Percentiles rank a stretch among this genome's conserved stretches.
These are phyloP conservation scores for Leptothorax acervorum DNA, from an alignment of 2,888 invertebrate species.

Conservation along the genomic window DNA sequence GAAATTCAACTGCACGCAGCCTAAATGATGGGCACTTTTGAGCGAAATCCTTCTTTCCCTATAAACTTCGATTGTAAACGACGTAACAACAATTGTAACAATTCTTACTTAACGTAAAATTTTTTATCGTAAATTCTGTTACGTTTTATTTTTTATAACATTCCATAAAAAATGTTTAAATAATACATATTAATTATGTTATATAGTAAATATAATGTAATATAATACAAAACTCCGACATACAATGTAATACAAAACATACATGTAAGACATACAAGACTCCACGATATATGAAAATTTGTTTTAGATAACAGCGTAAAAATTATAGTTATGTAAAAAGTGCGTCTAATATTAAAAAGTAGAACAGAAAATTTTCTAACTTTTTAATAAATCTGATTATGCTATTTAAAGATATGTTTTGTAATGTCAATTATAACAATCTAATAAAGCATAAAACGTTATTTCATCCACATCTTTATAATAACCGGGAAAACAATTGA, in stretches of 20 bases:
- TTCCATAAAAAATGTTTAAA: not conserved
- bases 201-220: not conserved
- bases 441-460: not conserved
- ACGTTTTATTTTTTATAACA: not conserved
- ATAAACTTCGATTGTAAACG: not conserved
- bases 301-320: no score
- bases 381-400: not conserved
- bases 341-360: conserved; percentile 1
- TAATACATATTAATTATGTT: not conserved
- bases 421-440: not conserved
- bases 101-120: not conserved
- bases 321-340: not conserved
- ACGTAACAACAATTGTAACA: no score
- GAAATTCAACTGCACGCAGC: not conserved
- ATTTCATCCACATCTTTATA: not conserved
- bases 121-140: not conserved
- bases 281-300: no score
- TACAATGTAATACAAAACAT: no score
- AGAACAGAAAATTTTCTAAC: not conserved
- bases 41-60: not conserved
- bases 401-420: not conserved
- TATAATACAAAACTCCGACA: no score
- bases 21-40: not conserved
- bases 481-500: not conserved
- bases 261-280: no score